These are phyloP conservation scores for Plectropomus leopardus DNA, from an alignment of 2,113 vertebrate genomes.

Conservation along the genomic window DNA sequence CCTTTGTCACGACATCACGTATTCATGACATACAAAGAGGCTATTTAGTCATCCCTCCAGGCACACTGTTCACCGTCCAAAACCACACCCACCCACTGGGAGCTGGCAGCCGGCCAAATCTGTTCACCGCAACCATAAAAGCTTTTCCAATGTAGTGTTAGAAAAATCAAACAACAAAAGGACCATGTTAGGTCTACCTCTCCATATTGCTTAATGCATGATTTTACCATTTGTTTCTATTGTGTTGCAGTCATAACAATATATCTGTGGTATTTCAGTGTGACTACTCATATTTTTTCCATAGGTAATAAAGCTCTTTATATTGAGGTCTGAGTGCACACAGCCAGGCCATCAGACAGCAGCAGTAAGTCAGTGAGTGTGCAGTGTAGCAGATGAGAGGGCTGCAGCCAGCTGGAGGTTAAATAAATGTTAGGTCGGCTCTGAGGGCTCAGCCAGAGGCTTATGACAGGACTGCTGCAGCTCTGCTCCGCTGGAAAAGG, in stretches of 20 bases:
- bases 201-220: not conserved
- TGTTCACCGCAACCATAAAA: not conserved
- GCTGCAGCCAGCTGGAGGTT: slow-evolving; percentile 29
- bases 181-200: not conserved
- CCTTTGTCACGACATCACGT: slow-evolving; percentile 44
- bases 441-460: slow-evolving; percentile 39
- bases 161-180: not conserved
- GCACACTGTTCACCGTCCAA: slow-evolving; percentile 35
- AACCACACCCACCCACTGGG: slow-evolving; percentile 47
- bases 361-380: not conserved
- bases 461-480: slow-evolving; percentile 24
- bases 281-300: not conserved
- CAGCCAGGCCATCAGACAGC: not conserved
- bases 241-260: not conserved
- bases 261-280: not conserved
- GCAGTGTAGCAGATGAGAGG: slow-evolving; percentile 16
- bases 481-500: slow-evolving; percentile 33
- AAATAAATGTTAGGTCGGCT: slow-evolving; percentile 46
- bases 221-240: not conserved
- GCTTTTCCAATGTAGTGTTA: not conserved
- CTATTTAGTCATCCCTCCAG: slow-evolving; percentile 62
- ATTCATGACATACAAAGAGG: slow-evolving; percentile 70
- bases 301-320: not conserved
- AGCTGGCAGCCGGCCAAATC: slow-evolving; percentile 18
- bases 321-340: not conserved